These are phyloP conservation scores for Podarcis muralis DNA, from an alignment of 2,113 vertebrate genomes.

Conservation along the genomic window DNA sequence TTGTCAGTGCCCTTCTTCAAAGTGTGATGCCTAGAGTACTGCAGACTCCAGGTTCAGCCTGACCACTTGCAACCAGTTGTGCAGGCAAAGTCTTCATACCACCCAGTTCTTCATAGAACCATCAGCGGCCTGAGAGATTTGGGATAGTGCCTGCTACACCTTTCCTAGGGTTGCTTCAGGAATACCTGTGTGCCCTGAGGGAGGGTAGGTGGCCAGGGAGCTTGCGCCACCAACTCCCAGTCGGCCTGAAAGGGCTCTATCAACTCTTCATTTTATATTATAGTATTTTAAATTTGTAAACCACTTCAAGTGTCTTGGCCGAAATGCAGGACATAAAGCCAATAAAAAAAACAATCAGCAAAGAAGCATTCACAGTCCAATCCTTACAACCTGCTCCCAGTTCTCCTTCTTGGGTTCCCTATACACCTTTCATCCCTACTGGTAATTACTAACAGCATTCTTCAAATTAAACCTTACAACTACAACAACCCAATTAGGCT, in stretches of 20 bases:
- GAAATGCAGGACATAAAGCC: too few relatives aligned
- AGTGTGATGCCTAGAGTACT: not conserved
- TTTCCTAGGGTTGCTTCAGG: not conserved
- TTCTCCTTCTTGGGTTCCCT: not conserved
- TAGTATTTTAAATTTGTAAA: too few relatives aligned
- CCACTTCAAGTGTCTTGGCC: too few relatives aligned
- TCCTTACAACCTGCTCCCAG: not conserved
- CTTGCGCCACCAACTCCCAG: too few relatives aligned
- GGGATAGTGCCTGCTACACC: not conserved
- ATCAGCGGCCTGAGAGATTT: not conserved
- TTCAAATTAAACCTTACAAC: not conserved
- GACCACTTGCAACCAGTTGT: not conserved
- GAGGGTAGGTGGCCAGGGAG: too few relatives aligned
- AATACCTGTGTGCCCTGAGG: too few relatives aligned
- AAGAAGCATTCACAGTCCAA: not conserved
- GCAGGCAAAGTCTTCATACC: not conserved
- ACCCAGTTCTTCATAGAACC: not conserved
- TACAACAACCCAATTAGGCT: too few relatives aligned
- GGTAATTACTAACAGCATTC: not conserved
- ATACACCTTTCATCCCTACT: not conserved
- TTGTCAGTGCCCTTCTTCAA: not conserved
- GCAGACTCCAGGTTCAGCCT: not conserved
- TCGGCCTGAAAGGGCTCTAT: too few relatives aligned
- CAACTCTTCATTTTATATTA: too few relatives aligned
- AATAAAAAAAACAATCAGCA: too few relatives aligned